Base-by-base conservation (phyloP, 2,888 invertebrate genomes). In the Scotopteryx bipunctaria region DNA sequence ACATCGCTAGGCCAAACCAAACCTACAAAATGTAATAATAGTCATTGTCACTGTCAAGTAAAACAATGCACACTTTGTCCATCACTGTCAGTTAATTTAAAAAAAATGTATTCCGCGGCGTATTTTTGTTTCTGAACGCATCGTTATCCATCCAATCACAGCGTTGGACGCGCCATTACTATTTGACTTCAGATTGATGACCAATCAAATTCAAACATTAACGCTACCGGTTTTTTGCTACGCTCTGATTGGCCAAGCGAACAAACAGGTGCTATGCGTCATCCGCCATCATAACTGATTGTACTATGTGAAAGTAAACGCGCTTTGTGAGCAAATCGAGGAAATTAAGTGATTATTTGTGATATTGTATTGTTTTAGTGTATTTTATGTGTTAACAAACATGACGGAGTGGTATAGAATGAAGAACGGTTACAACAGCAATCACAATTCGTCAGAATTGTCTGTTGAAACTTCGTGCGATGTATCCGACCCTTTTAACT, bases 401-500 rank as follows among this genome's bases (percentile, higher is more conserved):
- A 89, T 88, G 89, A 82, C 81, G 68, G 86, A 88, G 71, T 87
- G 86, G 81, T 85, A 86, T 70, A 85, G 82, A 73, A 87, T 86
- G 86, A 86, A 83, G 67, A 75, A 76, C 42, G 81, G 81, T 57
- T 80, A 74, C 62, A 78, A 71, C 35, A 79, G 71, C 62, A 83
- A 83, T 53, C 76, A 76, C 59, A 81, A 88, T 78, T 90, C 91
- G 53, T 91, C 92, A 55, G 92, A 92, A 77, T 76, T 92, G 62
- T 92, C 92, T 55, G 88, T 87, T 66, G 92, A 92, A 83, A 91
- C 87, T 63, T 92, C 93, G 60, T 92, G 92, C 82, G 93, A 94
- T 79, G 91, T 93, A 83, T 92, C 93, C 73, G 92, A 92, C 73
- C 83, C 88, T 16, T 92, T 92, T 68, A 93, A 93, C 70, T 78